These are phyloP conservation scores for Scomber colias DNA, from an alignment of 2,113 vertebrate genomes.

Conservation along the genomic window DNA sequence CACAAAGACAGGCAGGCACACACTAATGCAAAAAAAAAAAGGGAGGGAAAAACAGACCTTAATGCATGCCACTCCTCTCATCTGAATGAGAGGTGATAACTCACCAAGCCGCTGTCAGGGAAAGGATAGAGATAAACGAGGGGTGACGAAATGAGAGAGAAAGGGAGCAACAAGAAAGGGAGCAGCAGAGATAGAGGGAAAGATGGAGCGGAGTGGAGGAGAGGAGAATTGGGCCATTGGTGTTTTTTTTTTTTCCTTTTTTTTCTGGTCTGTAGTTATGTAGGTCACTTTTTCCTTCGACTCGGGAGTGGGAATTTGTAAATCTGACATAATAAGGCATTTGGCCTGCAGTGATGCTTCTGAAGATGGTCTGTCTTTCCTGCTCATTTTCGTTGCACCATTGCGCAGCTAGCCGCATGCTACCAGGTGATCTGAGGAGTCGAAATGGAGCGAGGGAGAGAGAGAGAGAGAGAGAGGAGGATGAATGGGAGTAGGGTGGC, in stretches of 20 bases:
- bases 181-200: constrained; percentile 50
- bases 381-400: constrained; percentile 70
- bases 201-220: constrained; percentile 24
- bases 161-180: constrained; percentile 68
- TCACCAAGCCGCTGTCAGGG: constrained; percentile 76
- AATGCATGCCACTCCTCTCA: constrained; percentile 79
- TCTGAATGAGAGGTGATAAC: constrained; percentile 81
- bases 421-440: constrained; percentile 61
- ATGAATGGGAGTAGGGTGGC: constrained; percentile 24
- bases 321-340: constrained; percentile 88
- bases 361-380: constrained; percentile 69
- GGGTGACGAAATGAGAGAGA: constrained; percentile 76
- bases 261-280: constrained; percentile 91
- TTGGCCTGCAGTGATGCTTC: constrained; percentile 83
- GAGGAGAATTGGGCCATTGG: constrained; percentile 88
- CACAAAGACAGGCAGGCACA: neutral
- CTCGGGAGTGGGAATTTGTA: constrained; percentile 87
- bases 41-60: constrained; percentile 17
- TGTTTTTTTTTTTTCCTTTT: constrained; percentile 68
- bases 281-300: constrained; percentile 89
- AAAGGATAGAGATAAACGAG: constrained; percentile 72
- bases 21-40: neutral
- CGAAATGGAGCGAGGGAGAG: constrained; percentile 14
- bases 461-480: constrained; percentile 12
- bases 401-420: constrained; percentile 47